A percentile compares a stretch with the other conserved stretches of the same genome.
phyloP scores from a whole-genome alignment of 2,113 vertebrate species.

The Eurystomus gularis region DNA sequence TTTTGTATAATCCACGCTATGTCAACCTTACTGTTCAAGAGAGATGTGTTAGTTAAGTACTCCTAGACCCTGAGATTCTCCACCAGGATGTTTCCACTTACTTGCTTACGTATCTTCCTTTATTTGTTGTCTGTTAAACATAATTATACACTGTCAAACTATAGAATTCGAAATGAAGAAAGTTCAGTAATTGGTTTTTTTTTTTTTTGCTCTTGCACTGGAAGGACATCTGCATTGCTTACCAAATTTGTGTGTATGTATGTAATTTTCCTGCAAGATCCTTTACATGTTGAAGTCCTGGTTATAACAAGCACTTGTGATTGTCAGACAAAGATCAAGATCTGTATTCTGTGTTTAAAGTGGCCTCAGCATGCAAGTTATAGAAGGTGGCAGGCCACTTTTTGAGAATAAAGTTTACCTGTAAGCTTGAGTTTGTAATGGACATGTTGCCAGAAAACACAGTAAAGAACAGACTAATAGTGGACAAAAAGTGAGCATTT shows the following conservation, averaged over 20 bases:
- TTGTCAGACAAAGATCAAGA: background rate
- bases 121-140: background rate
- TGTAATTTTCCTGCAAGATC: background rate
- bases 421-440: background rate
- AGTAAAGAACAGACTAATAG: background rate
- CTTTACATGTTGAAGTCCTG: background rate
- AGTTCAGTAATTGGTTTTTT: background rate
- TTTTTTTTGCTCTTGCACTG: background rate
- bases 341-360: background rate
- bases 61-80: background rate
- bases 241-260: background rate
- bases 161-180: background rate
- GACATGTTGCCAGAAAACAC: background rate
- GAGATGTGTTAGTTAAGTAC: background rate
- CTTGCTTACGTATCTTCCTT: background rate
- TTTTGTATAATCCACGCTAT: background rate
- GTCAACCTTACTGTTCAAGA: background rate
- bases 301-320: background rate
- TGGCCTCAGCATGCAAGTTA: background rate
- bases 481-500: background rate
- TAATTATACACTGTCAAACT: background rate
- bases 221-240: background rate
- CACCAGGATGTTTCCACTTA: background rate
- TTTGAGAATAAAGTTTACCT: background rate
- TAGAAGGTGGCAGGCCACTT: background rate